phyloP scores from a whole-genome alignment of 2,113 vertebrate species.

The Crocuta crocuta region DNA sequence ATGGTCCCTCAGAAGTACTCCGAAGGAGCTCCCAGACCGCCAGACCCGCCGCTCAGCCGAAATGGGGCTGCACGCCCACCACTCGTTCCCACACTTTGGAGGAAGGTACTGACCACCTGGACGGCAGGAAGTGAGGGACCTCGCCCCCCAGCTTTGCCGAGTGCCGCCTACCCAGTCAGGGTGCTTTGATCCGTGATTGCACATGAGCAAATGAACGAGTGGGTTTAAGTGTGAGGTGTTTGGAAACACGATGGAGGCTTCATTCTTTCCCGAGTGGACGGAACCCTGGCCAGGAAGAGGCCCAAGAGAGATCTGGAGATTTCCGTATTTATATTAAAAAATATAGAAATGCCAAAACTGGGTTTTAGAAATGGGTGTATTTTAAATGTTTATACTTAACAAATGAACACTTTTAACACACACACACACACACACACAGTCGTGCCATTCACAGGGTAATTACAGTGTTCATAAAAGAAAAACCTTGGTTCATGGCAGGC shows the following conservation, averaged over 20 bases:
- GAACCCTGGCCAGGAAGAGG: not conserved
- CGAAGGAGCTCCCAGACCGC: not conserved
- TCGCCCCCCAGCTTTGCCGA: not conserved
- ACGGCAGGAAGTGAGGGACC: not conserved
- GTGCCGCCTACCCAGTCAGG: not conserved
- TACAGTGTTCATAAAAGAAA: not conserved
- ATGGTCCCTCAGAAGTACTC: not conserved
- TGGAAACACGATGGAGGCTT: not conserved
- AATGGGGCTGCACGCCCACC: not conserved
- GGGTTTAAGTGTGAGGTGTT: not conserved
- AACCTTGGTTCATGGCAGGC: not conserved
- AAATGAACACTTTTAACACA: constrained; percentile 31
- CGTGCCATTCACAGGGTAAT: not conserved
- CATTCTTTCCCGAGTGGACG: not conserved
- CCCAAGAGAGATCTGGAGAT: not conserved
- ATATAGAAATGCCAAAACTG: not conserved
- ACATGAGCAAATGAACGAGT: not conserved
- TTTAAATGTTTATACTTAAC: constrained; percentile 59
- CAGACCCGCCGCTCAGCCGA: too few species aligned
- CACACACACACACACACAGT: not conserved
- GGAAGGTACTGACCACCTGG: not conserved
- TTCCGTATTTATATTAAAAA: not conserved
- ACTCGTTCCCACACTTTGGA: not conserved
- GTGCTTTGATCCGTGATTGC: not conserved
- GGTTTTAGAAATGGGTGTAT: not conserved